Base-by-base conservation (phyloP, 2,888 invertebrate genomes). In the Tiphia femorata region DNA sequence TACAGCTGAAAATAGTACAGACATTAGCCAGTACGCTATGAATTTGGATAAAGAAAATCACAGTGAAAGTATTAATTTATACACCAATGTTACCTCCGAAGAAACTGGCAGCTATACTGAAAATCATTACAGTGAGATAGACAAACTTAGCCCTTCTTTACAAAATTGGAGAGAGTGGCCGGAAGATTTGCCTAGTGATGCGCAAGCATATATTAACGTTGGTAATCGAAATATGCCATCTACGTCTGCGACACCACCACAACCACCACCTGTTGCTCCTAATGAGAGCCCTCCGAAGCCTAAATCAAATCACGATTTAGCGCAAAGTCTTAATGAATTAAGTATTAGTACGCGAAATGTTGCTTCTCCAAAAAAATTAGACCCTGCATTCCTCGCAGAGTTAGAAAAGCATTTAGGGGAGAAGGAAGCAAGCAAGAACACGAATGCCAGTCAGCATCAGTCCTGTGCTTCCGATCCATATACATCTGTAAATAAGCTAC, bases 331-430 rank as follows among this genome's bases (percentile, higher is more conserved):
- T 17, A 67, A 40, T 37, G 70, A 69, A 7, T n/a, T 70, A 4
- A 55, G 40, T 0, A 54, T 70, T 2, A 56, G 35, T n/a, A 40
- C 51, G 4, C 46, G 44, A 1, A 51, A 49, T 3, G 47, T 62
- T n/a, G 44, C 69, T 0, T 77, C 82, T 0, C 84, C 85, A 1
- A 85, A 85, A 56, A 84, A 86, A 70, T 77, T 89, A 14, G 88
- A 88, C 73, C 85, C 87, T 6, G 86, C 85, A 12, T 90, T 91
- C 62, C 84, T 90, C 29, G 87, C 87, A 0, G 90, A 91, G 72
- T 77, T 91, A 43, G 91, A 91, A 76, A 90, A 89, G 66, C 88
- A 87, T 67, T 81, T 91, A 10, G 86, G 85, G 0, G 84, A 84
- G 43, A 84, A 84, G 48, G 85, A 85, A 46, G 82, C 83, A 0